phyloP scores from a whole-genome alignment of 2,113 vertebrate genomes.

The Athene noctua region DNA sequence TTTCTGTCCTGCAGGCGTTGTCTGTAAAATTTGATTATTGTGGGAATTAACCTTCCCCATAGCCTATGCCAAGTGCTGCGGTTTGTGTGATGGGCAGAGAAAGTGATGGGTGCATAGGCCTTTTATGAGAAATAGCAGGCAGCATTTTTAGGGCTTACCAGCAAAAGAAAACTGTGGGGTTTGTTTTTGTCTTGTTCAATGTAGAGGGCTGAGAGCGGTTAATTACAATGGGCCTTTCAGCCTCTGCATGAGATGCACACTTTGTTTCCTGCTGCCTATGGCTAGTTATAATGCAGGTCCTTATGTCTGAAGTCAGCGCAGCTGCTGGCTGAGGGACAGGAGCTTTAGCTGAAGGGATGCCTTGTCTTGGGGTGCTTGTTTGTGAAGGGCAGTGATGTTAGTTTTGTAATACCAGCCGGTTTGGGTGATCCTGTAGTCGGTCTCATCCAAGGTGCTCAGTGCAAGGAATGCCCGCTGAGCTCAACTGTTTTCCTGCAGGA shows the following conservation, averaged over 20 bases:
- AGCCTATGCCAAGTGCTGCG: neutral
- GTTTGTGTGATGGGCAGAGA: neutral
- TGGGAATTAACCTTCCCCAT: neutral
- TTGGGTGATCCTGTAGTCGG: neutral
- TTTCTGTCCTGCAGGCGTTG: neutral
- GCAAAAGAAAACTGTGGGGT: constrained; percentile 15
- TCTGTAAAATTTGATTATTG: neutral
- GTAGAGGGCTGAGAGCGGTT: neutral
- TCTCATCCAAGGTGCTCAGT: neutral
- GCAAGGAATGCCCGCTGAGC: neutral
- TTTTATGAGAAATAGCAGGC: neutral
- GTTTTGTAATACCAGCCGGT: neutral
- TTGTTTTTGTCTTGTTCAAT: constrained; percentile 19
- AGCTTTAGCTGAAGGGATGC: constrained; percentile 33
- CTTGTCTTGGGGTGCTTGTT: constrained; percentile 48
- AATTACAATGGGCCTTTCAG: constrained; percentile 63
- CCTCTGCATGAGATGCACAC: constrained; percentile 33
- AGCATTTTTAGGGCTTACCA: constrained; percentile 10
- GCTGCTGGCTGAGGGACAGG: constrained; percentile 50
- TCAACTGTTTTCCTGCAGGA: neutral
- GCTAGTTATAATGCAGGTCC: constrained; percentile 62
- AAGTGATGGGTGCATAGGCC: rapidly evolving
- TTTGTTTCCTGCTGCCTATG: constrained; percentile 55
- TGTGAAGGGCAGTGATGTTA: neutral
- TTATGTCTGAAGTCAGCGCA: constrained; percentile 58